Evolutionary conservation across 2,113 vertebrate genomes (phyloP).

Genomic region (Coracopsis vasa): DNA sequence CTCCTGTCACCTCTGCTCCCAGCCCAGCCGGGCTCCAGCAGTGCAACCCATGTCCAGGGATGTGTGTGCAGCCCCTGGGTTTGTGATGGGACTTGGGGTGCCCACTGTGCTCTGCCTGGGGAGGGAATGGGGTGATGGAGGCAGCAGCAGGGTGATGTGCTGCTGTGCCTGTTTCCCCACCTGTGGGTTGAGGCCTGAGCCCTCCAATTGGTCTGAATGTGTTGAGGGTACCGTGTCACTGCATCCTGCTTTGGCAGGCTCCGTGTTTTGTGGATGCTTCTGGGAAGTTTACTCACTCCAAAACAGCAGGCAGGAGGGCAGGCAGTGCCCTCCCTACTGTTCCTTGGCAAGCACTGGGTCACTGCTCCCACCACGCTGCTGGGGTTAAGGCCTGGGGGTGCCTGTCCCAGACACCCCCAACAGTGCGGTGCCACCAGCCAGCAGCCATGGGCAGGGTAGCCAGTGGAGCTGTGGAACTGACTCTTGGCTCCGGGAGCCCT

Average conservation of each 20-base stretch:
- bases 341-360: background rate
- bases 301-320: fast-evolving
- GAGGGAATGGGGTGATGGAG: background rate
- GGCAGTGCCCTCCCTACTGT: fast-evolving
- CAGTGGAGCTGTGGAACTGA: slow-evolving; percentile 4
- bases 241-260: background rate
- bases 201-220: fast-evolving
- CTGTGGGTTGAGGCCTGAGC: background rate
- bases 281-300: background rate
- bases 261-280: background rate
- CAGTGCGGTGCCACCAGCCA: background rate
- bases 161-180: background rate
- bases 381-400: background rate
- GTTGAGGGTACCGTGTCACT: background rate
- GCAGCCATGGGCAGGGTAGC: background rate
- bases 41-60: background rate
- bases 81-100: background rate
- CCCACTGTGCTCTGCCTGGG: fast-evolving
- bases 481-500: slow-evolving; percentile 18
- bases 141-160: background rate
- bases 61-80: background rate
- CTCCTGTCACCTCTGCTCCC: background rate
- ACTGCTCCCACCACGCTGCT: background rate
- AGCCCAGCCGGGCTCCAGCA: fast-evolving
- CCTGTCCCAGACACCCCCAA: slow-evolving; percentile 3